These are phyloP conservation scores for Phoeniculus purpureus DNA, from an alignment of 2,797 vertebrate genomes.

Conservation along the genomic window DNA sequence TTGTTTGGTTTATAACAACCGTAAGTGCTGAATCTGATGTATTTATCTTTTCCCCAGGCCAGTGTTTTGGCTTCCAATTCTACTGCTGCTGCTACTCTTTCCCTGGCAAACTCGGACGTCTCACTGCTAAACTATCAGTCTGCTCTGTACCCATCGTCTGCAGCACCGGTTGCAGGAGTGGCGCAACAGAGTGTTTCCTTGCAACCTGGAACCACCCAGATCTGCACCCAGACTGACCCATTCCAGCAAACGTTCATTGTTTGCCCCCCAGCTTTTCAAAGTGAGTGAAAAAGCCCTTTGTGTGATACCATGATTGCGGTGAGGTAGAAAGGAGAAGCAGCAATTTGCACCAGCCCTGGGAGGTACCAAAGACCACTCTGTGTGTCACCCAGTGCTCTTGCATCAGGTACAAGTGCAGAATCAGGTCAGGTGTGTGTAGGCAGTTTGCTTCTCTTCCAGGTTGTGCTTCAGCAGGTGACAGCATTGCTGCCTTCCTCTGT, in stretches of 20 bases:
- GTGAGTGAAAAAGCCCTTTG: constrained; percentile 73
- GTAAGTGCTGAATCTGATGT: not conserved
- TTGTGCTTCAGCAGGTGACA: constrained; percentile 40
- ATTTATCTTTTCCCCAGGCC: constrained; percentile 81
- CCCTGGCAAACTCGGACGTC: constrained; percentile 91
- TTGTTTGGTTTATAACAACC: not conserved
- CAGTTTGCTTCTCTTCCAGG: constrained; percentile 8
- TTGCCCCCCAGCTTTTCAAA: constrained; percentile 95
- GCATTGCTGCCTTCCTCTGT: not conserved
- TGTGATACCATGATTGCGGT: not conserved
- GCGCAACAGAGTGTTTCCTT: constrained; percentile 92
- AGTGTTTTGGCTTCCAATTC: constrained; percentile 86
- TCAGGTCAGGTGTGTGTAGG: not conserved
- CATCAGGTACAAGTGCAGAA: not conserved
- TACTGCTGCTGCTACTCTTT: constrained; percentile 91
- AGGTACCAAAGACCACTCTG: not conserved
- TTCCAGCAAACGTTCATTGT: constrained; percentile 99
- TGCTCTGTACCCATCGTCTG: constrained; percentile 93
- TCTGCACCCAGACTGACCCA: constrained; percentile 93
- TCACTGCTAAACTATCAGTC: constrained; percentile 95
- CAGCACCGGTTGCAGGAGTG: constrained; percentile 93
- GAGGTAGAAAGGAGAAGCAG: not conserved
- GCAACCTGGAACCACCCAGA: constrained; percentile 91
- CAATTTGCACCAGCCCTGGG: not conserved
- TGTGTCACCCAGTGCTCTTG: not conserved